phyloP scores from a whole-genome alignment of 2,113 vertebrate species.

The Thunnus maccoyii region DNA sequence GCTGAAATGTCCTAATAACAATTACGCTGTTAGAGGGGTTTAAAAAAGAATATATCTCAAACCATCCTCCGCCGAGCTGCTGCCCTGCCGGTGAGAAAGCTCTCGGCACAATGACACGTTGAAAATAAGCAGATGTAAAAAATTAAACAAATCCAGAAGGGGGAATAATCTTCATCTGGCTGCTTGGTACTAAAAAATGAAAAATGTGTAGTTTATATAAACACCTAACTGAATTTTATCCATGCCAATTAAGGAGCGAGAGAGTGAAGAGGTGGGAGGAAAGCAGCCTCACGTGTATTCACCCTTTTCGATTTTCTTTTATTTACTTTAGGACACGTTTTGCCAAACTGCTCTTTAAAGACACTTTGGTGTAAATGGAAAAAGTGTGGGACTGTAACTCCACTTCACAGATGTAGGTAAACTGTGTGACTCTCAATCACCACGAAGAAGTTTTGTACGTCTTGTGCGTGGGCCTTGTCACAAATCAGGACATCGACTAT shows the following conservation, averaged over 20 bases:
- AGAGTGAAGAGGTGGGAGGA: conserved; percentile 78
- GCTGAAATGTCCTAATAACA: conserved; percentile 88
- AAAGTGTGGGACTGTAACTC: conserved; percentile 68
- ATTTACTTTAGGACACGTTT: conserved; percentile 84
- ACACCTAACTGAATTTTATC: conserved; percentile 95
- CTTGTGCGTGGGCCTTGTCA: conserved; percentile 22
- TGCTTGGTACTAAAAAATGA: conserved; percentile 97
- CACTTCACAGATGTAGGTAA: conserved; percentile 79
- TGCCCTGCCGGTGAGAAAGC: conserved; percentile 85
- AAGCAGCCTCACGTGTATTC: conserved; percentile 72
- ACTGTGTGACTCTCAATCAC: conserved; percentile 31
- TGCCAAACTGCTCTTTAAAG: conserved; percentile 80
- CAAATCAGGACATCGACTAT: conserved; percentile 7
- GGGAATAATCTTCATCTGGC: conserved; percentile 91
- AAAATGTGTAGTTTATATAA: conserved; percentile 97
- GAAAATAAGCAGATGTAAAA: conserved; percentile 99
- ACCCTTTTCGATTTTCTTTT: conserved; percentile 81
- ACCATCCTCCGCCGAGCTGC: conserved; percentile 79
- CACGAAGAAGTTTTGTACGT: background rate
- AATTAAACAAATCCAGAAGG: conserved; percentile 98
- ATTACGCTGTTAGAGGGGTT: conserved; percentile 83
- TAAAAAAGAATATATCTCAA: conserved; percentile 84
- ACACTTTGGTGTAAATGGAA: conserved; percentile 79
- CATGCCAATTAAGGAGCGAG: conserved; percentile 98
- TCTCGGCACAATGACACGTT: conserved; percentile 91